Conservation (phyloP, 2,797 vertebrate genomes). For the Emydoidea blandingii region DNA sequence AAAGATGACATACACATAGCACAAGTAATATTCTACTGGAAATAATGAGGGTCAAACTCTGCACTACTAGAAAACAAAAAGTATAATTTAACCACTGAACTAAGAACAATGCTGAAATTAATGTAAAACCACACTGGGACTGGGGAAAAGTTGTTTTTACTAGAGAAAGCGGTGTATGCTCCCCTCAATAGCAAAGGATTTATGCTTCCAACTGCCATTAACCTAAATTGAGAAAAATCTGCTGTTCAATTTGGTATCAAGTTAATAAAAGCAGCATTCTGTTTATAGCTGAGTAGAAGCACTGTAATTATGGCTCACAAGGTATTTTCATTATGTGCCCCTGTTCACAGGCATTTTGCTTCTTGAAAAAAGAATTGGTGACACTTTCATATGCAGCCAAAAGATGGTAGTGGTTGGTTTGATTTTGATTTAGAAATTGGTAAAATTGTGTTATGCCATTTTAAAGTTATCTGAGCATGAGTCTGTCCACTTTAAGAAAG, state of each 20-base stretch:
- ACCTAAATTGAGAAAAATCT: neutral
- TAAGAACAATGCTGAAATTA: neutral
- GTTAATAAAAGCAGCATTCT: neutral
- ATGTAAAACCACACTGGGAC: neutral
- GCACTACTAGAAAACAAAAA: rapidly evolving
- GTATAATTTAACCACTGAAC: neutral
- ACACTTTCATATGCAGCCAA: rapidly evolving
- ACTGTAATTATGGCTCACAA: rapidly evolving
- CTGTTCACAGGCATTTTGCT: neutral
- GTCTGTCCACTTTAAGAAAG: neutral
- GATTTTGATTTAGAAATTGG: neutral
- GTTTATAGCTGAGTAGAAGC: rapidly evolving
- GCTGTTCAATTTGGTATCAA: rapidly evolving
- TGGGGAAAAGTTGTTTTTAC: neutral
- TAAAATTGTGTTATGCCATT: rapidly evolving
- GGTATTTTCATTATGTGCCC: neutral
- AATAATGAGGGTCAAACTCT: neutral
- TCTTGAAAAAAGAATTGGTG: neutral
- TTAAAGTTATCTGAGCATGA: neutral
- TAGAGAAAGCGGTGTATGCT: neutral
- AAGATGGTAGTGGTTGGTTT: rapidly evolving
- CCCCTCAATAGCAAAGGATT: neutral
- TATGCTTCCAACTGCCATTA: neutral
- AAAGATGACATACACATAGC: too few species aligned
- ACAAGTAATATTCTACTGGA: rapidly evolving